Base-by-base conservation (phyloP, 2,888 invertebrate species). In the Drosophila nr. perissopoda region DNA sequence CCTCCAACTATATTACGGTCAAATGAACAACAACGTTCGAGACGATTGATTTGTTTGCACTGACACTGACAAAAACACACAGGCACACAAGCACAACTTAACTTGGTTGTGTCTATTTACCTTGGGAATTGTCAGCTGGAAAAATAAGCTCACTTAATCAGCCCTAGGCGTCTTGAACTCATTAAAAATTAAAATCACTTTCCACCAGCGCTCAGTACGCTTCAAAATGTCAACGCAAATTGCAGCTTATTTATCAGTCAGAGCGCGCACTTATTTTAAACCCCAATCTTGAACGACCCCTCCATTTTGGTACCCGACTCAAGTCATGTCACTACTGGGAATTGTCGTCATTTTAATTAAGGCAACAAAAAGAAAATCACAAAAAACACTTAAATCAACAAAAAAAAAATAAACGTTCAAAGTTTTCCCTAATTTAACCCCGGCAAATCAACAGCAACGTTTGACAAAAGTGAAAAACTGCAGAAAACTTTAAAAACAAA, bases 161-260 rank as follows among this genome's bases (percentile, higher is more conserved):
- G 74, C 51, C 53, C 68, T 49, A 62, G 67, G 65, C 77, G 64
- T 62, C 74, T 79, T 72, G 64, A 78, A 83, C 84, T 91, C 86
- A 91, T 91, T 91, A 91, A 89, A 91, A 92, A 83, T 91, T 86
- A 81, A 91, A 91, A 91, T 90, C 83, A 83, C 82, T 89, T 86
- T 83, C 59, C 46, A 40, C 40, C 36, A 51, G 29, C 40, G 52
- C 42, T 72, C 74, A 72, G 68, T 73, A 56, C 79, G 81, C 79
- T 74, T 72, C 58, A 77, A 84, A 89, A 89, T 88, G 90, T 89
- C 91, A 91, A 88, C 90, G 81, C 76, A 91, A 91, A 91, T 91
- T 82, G 81, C 86, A 84, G 80, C 88, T 88, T 89, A 89, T 91
- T 91, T 87, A 74, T 91, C 88, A 88, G 84, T 78, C 75, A 49